Evolutionary conservation across 2,797 vertebrate genomes (phyloP).

Genomic region (Mastacembelus armatus): DNA sequence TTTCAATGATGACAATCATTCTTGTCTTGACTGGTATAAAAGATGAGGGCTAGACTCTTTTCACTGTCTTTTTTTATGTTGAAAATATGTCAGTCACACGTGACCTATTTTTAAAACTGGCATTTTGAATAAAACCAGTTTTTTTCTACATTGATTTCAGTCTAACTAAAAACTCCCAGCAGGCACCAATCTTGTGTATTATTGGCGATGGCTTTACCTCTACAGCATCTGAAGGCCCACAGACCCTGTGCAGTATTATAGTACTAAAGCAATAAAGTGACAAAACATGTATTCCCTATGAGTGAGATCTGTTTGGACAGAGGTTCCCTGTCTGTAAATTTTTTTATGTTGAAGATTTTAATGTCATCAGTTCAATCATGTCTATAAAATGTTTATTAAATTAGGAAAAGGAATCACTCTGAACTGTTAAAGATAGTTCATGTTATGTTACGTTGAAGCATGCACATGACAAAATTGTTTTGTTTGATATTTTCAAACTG

Average conservation of each 20-base stretch:
- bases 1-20: slow-evolving; percentile 41
- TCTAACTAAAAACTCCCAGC: background rate
- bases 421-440: background rate
- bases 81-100: background rate
- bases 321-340: background rate
- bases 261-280: too few relatives aligned
- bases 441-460: background rate
- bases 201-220: too few relatives aligned
- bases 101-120: background rate
- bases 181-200: too few relatives aligned
- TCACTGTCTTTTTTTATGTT: background rate
- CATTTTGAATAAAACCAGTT: background rate
- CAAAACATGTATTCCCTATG: too few relatives aligned
- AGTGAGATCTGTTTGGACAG: too few relatives aligned
- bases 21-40: slow-evolving; percentile 32
- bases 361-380: background rate
- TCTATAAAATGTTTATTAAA: background rate
- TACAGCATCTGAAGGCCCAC: too few relatives aligned
- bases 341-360: too few relatives aligned
- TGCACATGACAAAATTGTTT: slow-evolving; percentile 23
- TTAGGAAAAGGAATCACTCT: too few relatives aligned
- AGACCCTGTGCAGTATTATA: too few relatives aligned
- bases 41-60: background rate
- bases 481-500: slow-evolving; percentile 18
- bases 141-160: background rate